Evolutionary conservation across 2,113 vertebrate genomes (phyloP), one percentile per base, ranked within the genome.

Genomic region (Syngnathus floridae): DNA sequence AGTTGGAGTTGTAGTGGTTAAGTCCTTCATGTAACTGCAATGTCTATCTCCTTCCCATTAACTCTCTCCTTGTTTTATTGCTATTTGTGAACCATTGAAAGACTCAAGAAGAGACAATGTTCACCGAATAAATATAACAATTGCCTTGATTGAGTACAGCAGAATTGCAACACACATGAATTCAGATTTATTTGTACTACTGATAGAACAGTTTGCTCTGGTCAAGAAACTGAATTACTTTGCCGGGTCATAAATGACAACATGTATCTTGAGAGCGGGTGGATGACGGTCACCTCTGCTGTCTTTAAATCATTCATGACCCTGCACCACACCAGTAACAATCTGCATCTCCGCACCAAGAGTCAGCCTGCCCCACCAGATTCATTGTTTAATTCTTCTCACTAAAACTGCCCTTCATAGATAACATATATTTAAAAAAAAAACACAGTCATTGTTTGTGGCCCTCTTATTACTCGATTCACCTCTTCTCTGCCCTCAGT

Each of bases 301-400:
- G 67, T 74, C 76, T 76, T 80, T 85, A 78, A 86, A 88, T 88
- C 82, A 85, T 88, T 85, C 80, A 85, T 85, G 83, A 79, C 72
- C 73, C 78, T 69, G 83, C 83, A 83, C 67, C 81, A 74, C 76
- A 67, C 81, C 70, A 70, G 70, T 76, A 57, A 66, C 76, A 71
- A 85, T 81, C 81, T 79, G 74, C 43, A 54, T 78, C 77, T 73
- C 65, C 40, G 22, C 74, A 65, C 64, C 59, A 72, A 81, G 77
- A 78, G 67, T 21, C 69, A 49, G 61, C 61, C 41, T 65, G 41
- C 72, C 17, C 56, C 55, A 19, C 59, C 40, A 54, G 36, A 75
- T 35, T 63, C 48, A 55, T 37, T n/a, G 55, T 72, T 76, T 75
- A 66, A 76, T 71, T 57, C 66, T 58, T 66, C 54, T 68, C 66